These are phyloP conservation scores for Cosmia trapezina DNA, from an alignment of 2,888 invertebrate species.

Conservation along the genomic window DNA sequence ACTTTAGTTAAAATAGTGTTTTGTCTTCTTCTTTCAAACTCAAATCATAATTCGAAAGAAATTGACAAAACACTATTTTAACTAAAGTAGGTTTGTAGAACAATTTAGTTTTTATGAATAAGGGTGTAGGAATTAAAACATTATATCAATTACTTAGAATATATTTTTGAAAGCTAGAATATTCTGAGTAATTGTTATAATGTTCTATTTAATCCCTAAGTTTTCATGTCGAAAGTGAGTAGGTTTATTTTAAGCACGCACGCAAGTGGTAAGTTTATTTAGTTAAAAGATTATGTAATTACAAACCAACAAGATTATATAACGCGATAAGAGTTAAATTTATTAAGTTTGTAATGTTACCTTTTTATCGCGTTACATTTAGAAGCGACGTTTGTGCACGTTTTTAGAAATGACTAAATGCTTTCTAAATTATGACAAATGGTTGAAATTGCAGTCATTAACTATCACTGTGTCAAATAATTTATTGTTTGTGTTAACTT, in stretches of 20 bases:
- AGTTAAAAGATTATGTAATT: constrained; percentile 31
- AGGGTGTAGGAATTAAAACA: too few species aligned
- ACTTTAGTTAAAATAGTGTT: too few species aligned
- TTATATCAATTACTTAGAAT: background rate
- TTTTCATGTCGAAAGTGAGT: background rate
- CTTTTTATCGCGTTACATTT: constrained; percentile 28
- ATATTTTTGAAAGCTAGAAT: background rate
- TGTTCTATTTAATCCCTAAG: background rate
- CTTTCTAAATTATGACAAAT: constrained; percentile 21
- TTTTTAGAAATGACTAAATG: constrained; percentile 13
- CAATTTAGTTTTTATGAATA: too few species aligned
- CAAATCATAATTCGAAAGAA: too few species aligned
- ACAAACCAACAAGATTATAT: constrained; percentile 16
- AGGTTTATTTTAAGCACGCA: constrained; percentile 7
- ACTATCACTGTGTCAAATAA: background rate
- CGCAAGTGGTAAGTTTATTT: constrained; percentile 20
- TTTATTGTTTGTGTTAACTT: constrained; percentile 15
- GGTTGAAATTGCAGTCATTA: background rate
- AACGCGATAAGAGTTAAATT: constrained; percentile 29
- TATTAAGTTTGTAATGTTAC: constrained; percentile 26
- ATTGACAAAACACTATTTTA: too few species aligned
- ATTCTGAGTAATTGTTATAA: background rate
- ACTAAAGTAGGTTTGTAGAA: too few species aligned
- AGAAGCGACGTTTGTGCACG: background rate
- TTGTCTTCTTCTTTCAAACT: too few species aligned